Evolutionary conservation across 2,888 invertebrate species (phyloP), one percentile per base, ranked within the genome.

Genomic region (Himalopsyche anomala): DNA sequence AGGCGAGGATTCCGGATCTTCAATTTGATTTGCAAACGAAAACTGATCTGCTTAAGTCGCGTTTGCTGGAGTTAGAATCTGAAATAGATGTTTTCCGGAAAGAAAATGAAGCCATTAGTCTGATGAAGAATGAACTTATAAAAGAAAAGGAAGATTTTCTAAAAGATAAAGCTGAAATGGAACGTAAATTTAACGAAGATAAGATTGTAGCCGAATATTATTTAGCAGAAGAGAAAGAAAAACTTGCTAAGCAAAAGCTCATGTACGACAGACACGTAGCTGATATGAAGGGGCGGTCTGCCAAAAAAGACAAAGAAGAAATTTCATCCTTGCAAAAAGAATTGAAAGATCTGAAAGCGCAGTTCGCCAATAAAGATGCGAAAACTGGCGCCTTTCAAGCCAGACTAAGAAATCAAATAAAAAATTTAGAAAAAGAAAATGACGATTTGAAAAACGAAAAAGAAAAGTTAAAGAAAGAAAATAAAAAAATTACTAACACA

Each of bases 381-480:
- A 94, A 95, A 89, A 95, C 95, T 90, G 95, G 95, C 6, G 94
- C 96, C 0, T 94, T 94, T 0, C 96, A 96, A 90, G 96, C 96
- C 0, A 93, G 96, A 89, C 92, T 96, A 12, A 94, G 96, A 36
- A 96, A 95, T 89, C 96, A 97, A 91, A 92, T 96, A 45, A 95
- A 96, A 90, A 93, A 94, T 80, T 91, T 95, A 84, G 96, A 96
- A 90, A 95, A 95, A 89, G 96, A 96, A 89, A 95, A 95, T 89
- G 92, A 93, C 45, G 93, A 94, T 80, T 91, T 95, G 42, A 94
- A 95, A 89, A 93, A 93, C 83, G 95, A 96, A 91, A 91, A 96
- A 28, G 96, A 96, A 85, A 94, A 94, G 89, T 90, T 96, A 5
- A 95, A 94, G 88, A 95, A 94, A 89, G 95, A 95, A 90, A 96